phyloP scores from a whole-genome alignment of 2,797 vertebrate genomes.

The Falco naumanni region DNA sequence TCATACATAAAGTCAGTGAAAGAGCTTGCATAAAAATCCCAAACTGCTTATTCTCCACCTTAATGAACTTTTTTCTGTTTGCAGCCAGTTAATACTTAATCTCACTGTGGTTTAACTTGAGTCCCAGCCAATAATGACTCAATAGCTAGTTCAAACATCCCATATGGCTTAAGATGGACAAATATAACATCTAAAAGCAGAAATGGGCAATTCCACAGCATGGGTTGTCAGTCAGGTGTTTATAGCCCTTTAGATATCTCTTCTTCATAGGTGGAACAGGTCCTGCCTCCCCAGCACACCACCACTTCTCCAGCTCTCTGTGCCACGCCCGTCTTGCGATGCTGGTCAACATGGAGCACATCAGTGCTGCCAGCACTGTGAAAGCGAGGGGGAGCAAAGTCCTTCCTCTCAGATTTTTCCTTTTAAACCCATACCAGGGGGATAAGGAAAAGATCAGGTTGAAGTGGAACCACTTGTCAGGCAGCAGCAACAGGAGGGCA shows the following conservation, averaged over 20 bases:
- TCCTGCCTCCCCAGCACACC: neutral
- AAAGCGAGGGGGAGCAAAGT: neutral
- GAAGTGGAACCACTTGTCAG: neutral
- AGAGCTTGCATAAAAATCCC: neutral
- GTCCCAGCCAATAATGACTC: neutral
- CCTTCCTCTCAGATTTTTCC: neutral
- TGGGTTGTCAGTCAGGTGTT: neutral
- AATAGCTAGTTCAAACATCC: neutral
- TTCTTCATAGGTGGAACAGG: neutral
- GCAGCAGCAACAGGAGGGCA: neutral
- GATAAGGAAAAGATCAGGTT: neutral
- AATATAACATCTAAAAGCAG: neutral
- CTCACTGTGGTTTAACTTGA: neutral
- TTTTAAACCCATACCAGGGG: neutral
- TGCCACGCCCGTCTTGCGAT: no score
- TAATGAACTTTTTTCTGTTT: neutral
- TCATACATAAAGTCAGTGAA: neutral
- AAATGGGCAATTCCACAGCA: neutral
- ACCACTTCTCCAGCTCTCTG: neutral
- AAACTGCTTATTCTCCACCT: neutral
- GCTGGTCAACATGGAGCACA: rapidly evolving
- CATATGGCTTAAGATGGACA: neutral
- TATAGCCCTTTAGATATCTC: neutral
- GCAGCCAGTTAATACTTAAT: neutral
- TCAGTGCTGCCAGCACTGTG: neutral